Evolutionary conservation across 1,140 invertebrate species (phyloP), one percentile per base, ranked within the genome.

Genomic region (Adoxophyes honmai): DNA sequence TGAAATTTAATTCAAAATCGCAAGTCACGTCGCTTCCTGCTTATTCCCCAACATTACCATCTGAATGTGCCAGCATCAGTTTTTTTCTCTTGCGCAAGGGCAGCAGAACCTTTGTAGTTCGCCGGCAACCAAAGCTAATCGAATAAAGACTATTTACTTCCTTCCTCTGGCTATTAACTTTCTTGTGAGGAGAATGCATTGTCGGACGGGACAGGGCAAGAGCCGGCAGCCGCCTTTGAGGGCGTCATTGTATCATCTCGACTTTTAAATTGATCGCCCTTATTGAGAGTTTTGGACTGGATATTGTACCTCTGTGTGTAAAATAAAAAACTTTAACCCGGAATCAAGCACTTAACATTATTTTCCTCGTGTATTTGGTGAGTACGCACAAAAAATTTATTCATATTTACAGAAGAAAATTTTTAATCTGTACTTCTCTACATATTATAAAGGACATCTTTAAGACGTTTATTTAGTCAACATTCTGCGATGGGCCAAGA

Each of bases 61-160:
- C 34, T 35, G 11, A 52, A 52, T 34, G 51, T 14, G 15, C n/a
- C 11, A 34, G 13, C 14, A 34, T 34, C 51, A 15, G 51, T 52
- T 52, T 52, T 55, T n/a, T 55, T 36, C 36, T 38, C 51, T 60
- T 60, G 28, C 44, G 42, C 53, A 60, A 60, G 36, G 54, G 59
- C 34, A 55, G 52, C 59, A 15, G 39, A 14, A 4, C 6, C 14
- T 53, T 57, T 64, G 58, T 62, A 35, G 48, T 42, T 52, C 36
- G 60, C 57, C 67, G 63, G 37, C 64, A 58, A 44, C 60, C 64
- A 54, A 61, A 63, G 55, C 57, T 81, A 78, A 81, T 77, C 70
- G 74, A 78, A 75, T 75, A 75, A 77, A 70, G 62, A 81, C 75
- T 57, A 76, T 72, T 68, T 61, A 70, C 70, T 81, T 81, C 78